Base-by-base conservation (phyloP, 2,888 invertebrate genomes). In the Xanthorhoe designata region DNA sequence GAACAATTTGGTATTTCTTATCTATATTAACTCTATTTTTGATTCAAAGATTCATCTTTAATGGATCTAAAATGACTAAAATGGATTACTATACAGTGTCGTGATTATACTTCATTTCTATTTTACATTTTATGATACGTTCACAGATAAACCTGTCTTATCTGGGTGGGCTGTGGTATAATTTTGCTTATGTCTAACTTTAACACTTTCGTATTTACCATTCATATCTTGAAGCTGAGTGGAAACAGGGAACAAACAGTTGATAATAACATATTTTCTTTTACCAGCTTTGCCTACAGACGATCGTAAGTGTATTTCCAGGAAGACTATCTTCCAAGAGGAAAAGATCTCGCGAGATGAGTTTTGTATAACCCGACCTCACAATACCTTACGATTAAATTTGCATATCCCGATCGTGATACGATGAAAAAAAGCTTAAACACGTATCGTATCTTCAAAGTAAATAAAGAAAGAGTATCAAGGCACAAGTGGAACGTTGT, bases 321-420 rank as follows among this genome's bases (percentile, higher is more conserved):
- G 29, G 10, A 52, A 9, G 32, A 35, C 38, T 69, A 66, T 59
- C 58, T 58, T 52, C 52, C 64, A 59, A 68, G 63, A 61, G 56
- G 62, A 57, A 61, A 65, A 66, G 60, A 73, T 73, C 67, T 67
- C 51, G 58, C 29, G 49, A 68, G 65, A 73, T 64, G 73, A 71
- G 71, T 61, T 64, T 42, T 8, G 49, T 61, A 62, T 54, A 53
- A 45, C 55, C 54, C 65, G 52, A 64, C 66, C 64, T 64, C 70
- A 57, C 68, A 69, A 69, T 69, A 67, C 69, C 71, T 70, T 62
- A 50, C 64, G 64, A 70, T 74, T 53, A 67, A 45, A 74, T 74
- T 74, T 69, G 66, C 72, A 66, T 69, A 61, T 64, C 57, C 56
- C 67, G 61, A 63, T 69, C 66, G 62, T 54, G 65, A 60, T 59